phyloP scores from a whole-genome alignment of 2,113 vertebrate species.

The Donacobius atricapilla region DNA sequence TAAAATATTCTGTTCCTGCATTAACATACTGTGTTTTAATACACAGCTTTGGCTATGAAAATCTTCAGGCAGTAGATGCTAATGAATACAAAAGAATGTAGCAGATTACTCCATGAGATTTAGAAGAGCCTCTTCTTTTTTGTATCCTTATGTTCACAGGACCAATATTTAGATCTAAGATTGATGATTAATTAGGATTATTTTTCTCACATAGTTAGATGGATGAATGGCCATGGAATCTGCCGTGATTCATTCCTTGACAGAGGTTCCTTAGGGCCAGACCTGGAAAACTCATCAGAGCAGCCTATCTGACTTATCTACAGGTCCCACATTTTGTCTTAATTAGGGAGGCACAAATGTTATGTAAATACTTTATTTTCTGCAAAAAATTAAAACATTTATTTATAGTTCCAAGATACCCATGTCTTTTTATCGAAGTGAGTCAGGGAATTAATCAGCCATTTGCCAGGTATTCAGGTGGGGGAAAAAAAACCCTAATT shows the following conservation, averaged over 20 bases:
- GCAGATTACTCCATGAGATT: rapidly evolving
- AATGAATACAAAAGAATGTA: not conserved
- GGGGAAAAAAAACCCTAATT: not conserved
- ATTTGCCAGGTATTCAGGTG: not conserved
- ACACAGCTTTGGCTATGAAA: not conserved
- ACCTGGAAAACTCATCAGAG: not conserved
- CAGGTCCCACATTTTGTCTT: not conserved
- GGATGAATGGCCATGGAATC: not conserved
- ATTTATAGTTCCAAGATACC: not conserved
- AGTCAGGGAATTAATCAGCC: not conserved
- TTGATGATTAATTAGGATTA: not conserved
- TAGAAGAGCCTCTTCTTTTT: not conserved
- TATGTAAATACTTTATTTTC: not conserved
- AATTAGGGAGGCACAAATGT: not conserved
- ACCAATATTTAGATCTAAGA: not conserved
- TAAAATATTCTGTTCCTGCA: not conserved
- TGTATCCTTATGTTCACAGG: not conserved
- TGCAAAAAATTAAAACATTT: constrained; percentile 9
- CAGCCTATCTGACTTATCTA: not conserved
- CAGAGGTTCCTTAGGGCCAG: not conserved
- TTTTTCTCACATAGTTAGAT: not conserved
- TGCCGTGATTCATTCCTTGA: not conserved
- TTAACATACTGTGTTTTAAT: not conserved
- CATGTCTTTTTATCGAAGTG: not conserved
- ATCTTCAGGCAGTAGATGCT: not conserved